Conservation (phyloP, 1,140 invertebrate species). For the Holotrichia oblita region DNA sequence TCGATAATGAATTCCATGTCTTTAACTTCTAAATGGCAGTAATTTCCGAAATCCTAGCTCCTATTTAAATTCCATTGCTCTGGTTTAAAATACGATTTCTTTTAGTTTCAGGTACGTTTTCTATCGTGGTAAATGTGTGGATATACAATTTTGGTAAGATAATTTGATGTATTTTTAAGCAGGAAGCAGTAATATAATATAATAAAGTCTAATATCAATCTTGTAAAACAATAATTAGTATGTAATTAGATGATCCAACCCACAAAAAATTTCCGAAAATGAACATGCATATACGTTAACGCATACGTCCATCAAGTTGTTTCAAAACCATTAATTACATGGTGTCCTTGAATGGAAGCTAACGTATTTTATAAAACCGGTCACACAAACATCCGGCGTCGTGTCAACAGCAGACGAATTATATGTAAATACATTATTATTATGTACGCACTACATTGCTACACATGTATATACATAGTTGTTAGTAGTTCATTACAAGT, state of each 20-base stretch:
- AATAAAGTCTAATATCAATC: not conserved
- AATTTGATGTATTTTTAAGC: not conserved
- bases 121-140: not conserved
- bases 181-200: not conserved
- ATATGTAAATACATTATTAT: not conserved
- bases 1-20: too few species aligned
- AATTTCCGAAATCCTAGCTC: too few species aligned
- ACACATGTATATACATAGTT: not conserved
- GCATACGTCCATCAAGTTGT: not conserved
- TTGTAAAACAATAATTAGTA: not conserved
- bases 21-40: too few species aligned
- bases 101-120: slow-evolving; percentile 8
- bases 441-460: not conserved
- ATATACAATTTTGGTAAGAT: not conserved
- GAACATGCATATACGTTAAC: not conserved
- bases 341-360: not conserved
- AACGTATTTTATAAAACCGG: slow-evolving; percentile 13
- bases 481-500: not conserved
- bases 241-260: not conserved
- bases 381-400: slow-evolving; percentile 10
- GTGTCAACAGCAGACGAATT: slow-evolving; percentile 7
- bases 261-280: not conserved
- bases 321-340: not conserved
- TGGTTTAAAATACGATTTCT: not conserved
- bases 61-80: too few species aligned